Evolutionary conservation across 53 echinoderm and acorn worm genomes (phyloP), one percentile per base, ranked within the genome.

Genomic region (Mesocentrotus franciscanus): DNA sequence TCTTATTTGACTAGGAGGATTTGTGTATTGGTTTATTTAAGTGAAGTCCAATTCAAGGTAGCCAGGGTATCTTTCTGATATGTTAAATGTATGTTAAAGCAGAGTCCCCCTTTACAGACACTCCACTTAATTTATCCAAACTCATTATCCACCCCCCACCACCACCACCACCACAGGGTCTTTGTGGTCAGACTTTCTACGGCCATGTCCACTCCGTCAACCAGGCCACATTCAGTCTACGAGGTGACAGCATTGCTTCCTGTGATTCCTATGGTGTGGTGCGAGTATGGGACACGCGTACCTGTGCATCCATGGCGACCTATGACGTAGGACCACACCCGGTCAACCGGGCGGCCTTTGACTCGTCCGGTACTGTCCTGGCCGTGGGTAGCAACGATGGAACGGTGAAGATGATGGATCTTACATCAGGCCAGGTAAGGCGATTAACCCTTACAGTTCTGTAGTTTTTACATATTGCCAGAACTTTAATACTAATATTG

Each of bases 131-230:
- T 49, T 61, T 61, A 16, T 61, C 16, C 15, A 18, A 61, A 68
- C 20, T 68, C 29, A 75, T 75, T 75, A 75, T 29, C 81, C 39
- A n/a, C 32, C n/a, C n/a, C n/a, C n/a, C n/a, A n/a, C n/a, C n/a
- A n/a, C 2, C 11, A 30, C 2, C 62, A 61, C 62, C 18, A 18
- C 27, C 75, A 87, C 92, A 99, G 99, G 99, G 98, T 89, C 95
- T 99, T 5, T 99, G 99, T 95, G 99, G 98, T 32, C 99, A 99
- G 85, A 98, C 99, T 10, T 99, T 99, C 97, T 99, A 99, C n/a
- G 99, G 99, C 34, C 99, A 98, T 93, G 93, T 96, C 32, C 99
- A 99, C 94, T 98, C 98, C 4, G 97, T 98, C 71, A 99, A 99
- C 93, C 97, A 99, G 61, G 99, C 97, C 83, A 91, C 96, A 20